Evolutionary conservation across 2,888 invertebrate species (phyloP).

Genomic region (Siphlonurus alternatus): DNA sequence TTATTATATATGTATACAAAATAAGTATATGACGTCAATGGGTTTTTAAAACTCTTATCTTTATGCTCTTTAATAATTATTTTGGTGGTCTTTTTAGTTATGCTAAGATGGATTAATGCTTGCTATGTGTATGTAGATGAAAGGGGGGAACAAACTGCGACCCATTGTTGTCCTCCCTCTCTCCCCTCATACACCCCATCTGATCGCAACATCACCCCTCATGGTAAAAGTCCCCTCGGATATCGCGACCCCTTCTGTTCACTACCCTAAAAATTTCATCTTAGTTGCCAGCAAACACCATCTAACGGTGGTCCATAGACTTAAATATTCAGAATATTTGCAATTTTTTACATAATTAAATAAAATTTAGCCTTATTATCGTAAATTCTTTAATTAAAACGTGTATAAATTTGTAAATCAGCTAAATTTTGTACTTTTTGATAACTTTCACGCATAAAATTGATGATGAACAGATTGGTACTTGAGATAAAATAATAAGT

Average conservation of each 20-base stretch:
- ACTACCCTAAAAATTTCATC: too few relatives aligned
- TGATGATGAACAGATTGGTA: neutral
- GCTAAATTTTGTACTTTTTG: too few relatives aligned
- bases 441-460: too few relatives aligned
- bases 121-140: neutral
- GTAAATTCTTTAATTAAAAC: too few relatives aligned
- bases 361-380: too few relatives aligned
- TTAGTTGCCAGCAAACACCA: too few relatives aligned
- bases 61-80: slow-evolving; percentile 1
- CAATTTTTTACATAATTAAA: too few relatives aligned
- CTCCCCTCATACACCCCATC: neutral
- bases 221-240: neutral
- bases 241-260: too few relatives aligned
- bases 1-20: too few relatives aligned
- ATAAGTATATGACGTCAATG: too few relatives aligned
- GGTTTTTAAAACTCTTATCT: neutral
- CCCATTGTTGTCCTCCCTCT: neutral
- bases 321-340: neutral
- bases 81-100: neutral
- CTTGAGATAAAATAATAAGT: neutral
- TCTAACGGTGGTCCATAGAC: neutral
- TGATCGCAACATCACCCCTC: neutral
- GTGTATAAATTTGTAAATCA: too few relatives aligned
- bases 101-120: neutral
- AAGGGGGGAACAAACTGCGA: neutral